These are phyloP conservation scores for Drosophila ficusphila DNA, from an alignment of 1,140 invertebrate genomes.

Conservation along the genomic window DNA sequence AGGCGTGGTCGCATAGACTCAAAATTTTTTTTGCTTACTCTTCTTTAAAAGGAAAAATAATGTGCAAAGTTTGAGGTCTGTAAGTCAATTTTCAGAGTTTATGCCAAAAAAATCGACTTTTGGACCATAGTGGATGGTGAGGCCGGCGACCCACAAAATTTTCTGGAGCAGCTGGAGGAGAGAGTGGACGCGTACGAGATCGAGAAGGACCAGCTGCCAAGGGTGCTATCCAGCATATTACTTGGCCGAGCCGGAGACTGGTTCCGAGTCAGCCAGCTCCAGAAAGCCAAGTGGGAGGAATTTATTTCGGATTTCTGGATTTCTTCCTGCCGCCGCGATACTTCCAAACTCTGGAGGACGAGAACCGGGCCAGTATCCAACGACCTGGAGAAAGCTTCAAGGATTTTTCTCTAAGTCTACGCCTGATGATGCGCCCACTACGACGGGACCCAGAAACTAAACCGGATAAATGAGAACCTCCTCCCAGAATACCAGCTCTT, in stretches of 20 bases:
- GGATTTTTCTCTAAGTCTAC: not conserved
- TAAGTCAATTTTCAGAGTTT: too few relatives aligned
- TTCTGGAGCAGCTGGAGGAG: constrained; percentile 42
- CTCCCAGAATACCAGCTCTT: constrained; percentile 3
- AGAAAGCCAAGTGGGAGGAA: not conserved
- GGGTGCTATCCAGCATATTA: not conserved
- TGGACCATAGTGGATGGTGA: not conserved
- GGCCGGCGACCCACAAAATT: not conserved
- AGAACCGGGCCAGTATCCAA: not conserved
- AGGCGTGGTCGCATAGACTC: too few relatives aligned
- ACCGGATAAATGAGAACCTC: not conserved
- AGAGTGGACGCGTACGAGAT: not conserved
- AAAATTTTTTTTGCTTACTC: too few relatives aligned
- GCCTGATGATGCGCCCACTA: not conserved
- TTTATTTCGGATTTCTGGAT: not conserved
- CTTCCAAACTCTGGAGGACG: too few relatives aligned
- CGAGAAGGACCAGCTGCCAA: not conserved
- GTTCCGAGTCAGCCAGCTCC: not conserved
- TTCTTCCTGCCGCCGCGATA: constrained; percentile 1
- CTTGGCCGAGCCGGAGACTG: constrained; percentile 5
- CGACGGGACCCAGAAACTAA: not conserved
- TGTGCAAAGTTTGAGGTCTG: too few relatives aligned
- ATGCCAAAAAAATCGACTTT: too few relatives aligned
- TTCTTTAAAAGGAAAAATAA: too few relatives aligned
- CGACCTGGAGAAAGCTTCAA: not conserved